These are phyloP conservation scores for Sarcophaga rosellei DNA, from an alignment of 2,888 invertebrate genomes.

Conservation along the genomic window DNA sequence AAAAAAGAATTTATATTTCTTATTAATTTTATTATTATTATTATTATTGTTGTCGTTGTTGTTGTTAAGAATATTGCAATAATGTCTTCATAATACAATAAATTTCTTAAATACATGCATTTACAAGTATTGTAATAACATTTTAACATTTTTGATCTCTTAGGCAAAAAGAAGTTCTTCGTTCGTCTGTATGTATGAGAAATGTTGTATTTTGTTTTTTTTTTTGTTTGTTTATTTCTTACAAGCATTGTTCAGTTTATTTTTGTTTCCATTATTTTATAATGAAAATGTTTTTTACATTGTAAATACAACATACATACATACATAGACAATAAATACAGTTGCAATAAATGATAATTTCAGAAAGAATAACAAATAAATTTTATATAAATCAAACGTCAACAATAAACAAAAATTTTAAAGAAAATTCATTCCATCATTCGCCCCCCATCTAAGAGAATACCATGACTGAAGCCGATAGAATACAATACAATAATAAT, in stretches of 20 bases:
- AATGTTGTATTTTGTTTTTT: background rate
- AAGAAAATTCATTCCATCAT: background rate
- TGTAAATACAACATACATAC: background rate
- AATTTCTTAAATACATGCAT: background rate
- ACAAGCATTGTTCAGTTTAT: background rate
- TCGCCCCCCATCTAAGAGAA: too few relatives aligned
- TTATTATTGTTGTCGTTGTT: background rate
- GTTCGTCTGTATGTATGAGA: background rate
- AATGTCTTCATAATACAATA: slow-evolving; percentile 25
- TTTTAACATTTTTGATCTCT: background rate
- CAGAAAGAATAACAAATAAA: slow-evolving; percentile 39
- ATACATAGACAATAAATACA: slow-evolving; percentile 2
- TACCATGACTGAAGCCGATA: background rate
- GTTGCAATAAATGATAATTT: slow-evolving; percentile 17
- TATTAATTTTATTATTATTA: background rate
- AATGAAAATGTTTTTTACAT: background rate
- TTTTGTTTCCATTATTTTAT: background rate
- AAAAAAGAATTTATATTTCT: background rate
- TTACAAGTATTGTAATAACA: background rate
- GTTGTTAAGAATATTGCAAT: background rate
- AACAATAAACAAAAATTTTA: slow-evolving; percentile 34
- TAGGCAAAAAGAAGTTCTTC: background rate
- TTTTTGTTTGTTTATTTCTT: background rate
- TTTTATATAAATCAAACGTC: slow-evolving; percentile 54
- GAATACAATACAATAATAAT: background rate